phyloP scores from a whole-genome alignment of 2,888 invertebrate genomes.

The Kryphioiulus occultus region DNA sequence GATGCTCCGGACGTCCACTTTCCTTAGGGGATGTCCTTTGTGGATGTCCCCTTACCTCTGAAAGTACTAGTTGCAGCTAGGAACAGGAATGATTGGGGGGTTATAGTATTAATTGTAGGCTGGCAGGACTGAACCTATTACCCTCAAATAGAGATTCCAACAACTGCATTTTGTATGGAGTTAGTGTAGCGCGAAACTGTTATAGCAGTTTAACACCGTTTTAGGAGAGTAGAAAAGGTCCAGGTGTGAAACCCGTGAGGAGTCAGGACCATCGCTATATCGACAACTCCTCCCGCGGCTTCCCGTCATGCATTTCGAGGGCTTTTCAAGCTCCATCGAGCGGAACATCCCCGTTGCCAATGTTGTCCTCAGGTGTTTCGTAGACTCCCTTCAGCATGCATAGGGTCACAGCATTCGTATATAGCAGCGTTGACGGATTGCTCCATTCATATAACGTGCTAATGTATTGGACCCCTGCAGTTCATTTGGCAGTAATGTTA shows the following conservation, averaged over 20 bases:
- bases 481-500: neutral
- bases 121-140: constrained; percentile 21
- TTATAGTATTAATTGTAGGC: constrained; percentile 35
- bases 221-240: constrained; percentile 45
- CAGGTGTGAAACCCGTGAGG: constrained; percentile 44
- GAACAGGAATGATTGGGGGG: neutral
- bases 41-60: neutral
- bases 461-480: neutral
- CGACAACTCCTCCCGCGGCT: constrained; percentile 47
- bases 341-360: constrained; percentile 49
- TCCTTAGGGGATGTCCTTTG: neutral
- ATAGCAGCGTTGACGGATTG: constrained; percentile 11
- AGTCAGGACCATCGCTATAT: constrained; percentile 2
- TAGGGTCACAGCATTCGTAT: too few relatives aligned
- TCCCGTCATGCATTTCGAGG: constrained; percentile 38
- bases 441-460: neutral
- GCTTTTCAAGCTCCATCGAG: constrained; percentile 47
- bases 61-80: neutral
- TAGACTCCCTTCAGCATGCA: too few relatives aligned
- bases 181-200: constrained; percentile 52
- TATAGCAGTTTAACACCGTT: constrained; percentile 52
- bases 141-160: constrained; percentile 49
- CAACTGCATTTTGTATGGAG: constrained; percentile 49
- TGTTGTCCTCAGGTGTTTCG: constrained; percentile 46
- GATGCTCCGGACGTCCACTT: too few relatives aligned